Evolutionary conservation across 2,113 vertebrate genomes (phyloP).

Genomic region (Callaeas wilsoni): DNA sequence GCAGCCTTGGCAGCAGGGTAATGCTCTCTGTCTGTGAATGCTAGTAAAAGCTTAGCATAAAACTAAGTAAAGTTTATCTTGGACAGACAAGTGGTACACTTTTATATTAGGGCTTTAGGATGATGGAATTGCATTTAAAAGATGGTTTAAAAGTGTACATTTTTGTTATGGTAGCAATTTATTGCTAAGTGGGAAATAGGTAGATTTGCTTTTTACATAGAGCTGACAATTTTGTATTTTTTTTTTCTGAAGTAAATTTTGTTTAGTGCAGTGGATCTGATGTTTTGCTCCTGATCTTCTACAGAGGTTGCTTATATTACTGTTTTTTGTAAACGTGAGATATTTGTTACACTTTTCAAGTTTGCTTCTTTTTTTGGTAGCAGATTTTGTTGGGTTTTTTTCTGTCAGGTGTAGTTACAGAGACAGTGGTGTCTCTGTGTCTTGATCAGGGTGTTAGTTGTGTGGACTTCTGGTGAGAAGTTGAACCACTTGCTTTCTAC

Average conservation of each 20-base stretch:
- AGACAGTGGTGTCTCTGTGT: accelerated
- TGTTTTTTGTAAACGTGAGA: not conserved
- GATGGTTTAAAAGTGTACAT: not conserved
- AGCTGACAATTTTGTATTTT: not conserved
- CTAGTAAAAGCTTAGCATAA: not conserved
- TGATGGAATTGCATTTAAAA: not conserved
- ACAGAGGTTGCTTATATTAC: not conserved
- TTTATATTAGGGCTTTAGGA: not conserved
- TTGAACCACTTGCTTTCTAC: not conserved
- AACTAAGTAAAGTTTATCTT: not conserved
- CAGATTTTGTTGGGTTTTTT: not conserved
- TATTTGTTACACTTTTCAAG: not conserved
- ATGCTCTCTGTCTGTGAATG: not conserved
- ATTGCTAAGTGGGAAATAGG: not conserved
- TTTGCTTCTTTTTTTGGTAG: not conserved
- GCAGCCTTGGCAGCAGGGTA: not conserved
- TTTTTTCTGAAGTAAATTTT: not conserved
- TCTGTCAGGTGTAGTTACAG: not conserved
- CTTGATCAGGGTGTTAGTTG: not conserved
- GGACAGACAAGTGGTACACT: not conserved
- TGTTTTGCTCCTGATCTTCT: not conserved
- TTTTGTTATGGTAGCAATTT: not conserved
- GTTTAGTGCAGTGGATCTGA: not conserved
- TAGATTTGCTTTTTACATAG: not conserved
- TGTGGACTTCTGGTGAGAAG: not conserved